These are phyloP conservation scores for Salvator merianae DNA, from an alignment of 2,113 vertebrate species.

Conservation along the genomic window DNA sequence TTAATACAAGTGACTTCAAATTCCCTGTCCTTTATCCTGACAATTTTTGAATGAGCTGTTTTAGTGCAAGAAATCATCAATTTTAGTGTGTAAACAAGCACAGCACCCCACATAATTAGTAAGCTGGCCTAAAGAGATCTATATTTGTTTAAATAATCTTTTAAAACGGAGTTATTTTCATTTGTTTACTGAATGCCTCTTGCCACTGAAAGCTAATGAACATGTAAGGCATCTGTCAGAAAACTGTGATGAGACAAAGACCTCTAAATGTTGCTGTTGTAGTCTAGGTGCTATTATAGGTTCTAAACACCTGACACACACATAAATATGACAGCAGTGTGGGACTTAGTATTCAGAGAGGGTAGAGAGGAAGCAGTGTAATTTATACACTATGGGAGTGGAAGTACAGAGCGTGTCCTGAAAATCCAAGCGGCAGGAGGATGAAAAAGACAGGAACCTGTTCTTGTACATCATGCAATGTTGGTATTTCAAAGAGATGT, in stretches of 20 bases:
- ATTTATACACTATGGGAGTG: neutral
- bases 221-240: constrained; percentile 24
- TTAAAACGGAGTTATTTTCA: constrained; percentile 21
- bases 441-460: neutral
- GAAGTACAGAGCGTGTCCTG: neutral
- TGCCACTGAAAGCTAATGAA: constrained; percentile 20
- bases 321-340: neutral
- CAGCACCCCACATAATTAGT: constrained; percentile 12
- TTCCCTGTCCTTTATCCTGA: neutral
- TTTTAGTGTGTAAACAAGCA: neutral
- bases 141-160: constrained; percentile 7
- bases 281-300: constrained; percentile 10
- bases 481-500: neutral
- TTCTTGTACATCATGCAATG: neutral
- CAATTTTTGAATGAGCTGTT: neutral
- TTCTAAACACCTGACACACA: constrained; percentile 24
- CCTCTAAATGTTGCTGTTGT: constrained; percentile 11
- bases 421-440: neutral
- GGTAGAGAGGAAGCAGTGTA: neutral
- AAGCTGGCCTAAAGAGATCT: neutral
- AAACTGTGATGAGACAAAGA: constrained; percentile 21
- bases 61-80: neutral
- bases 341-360: constrained; percentile 4
- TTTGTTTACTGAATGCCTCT: constrained; percentile 24
- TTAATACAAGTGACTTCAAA: neutral